phyloP scores from a whole-genome alignment of 2,797 vertebrate species.

The Lemur catta region DNA sequence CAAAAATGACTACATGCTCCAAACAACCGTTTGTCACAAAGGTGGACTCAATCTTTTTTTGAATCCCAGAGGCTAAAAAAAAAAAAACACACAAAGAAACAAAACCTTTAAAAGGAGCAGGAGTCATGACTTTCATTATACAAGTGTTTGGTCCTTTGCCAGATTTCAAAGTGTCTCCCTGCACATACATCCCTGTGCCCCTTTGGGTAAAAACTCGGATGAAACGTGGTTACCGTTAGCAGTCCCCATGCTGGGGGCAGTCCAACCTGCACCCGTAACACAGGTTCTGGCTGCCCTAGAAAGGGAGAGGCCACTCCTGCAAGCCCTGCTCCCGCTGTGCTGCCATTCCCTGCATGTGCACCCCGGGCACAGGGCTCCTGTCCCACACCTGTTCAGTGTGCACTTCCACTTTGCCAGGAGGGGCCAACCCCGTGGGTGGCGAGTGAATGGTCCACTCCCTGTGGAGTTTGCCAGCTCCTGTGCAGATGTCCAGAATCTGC shows the following conservation, averaged over 20 bases:
- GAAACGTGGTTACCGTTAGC: not conserved
- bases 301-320: not conserved
- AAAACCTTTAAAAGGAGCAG: not conserved
- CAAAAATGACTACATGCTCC: not conserved
- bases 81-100: not conserved
- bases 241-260: not conserved
- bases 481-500: not conserved
- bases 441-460: not conserved
- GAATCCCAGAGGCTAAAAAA: not conserved
- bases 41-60: not conserved
- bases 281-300: not conserved
- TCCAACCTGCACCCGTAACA: not conserved
- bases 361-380: not conserved
- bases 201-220: not conserved
- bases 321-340: not conserved
- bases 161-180: not conserved
- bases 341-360: fast-evolving
- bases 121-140: not conserved
- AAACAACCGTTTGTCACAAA: not conserved
- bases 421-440: not conserved
- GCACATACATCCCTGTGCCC: not conserved
- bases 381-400: not conserved
- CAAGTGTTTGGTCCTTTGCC: not conserved
- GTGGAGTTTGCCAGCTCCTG: not conserved
- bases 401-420: not conserved